phyloP scores from a whole-genome alignment of 2,797 vertebrate genomes.

The Mormyrops boulengeri region DNA sequence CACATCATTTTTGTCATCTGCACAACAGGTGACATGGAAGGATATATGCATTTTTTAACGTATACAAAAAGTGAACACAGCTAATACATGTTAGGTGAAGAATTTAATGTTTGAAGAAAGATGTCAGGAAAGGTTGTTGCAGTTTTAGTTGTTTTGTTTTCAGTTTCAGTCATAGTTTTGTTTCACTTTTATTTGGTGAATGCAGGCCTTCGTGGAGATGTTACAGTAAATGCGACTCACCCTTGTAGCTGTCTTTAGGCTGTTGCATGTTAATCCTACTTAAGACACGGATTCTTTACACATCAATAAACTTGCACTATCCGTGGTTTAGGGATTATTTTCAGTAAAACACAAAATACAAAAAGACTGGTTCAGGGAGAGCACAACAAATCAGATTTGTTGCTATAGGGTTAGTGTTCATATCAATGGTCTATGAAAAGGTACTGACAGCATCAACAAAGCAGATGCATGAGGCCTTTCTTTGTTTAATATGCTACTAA shows the following conservation, averaged over 20 bases:
- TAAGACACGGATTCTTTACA: neutral
- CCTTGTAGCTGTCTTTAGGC: neutral
- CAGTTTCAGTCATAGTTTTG: neutral
- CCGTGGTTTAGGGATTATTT: neutral
- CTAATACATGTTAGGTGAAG: neutral
- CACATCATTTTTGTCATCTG: neutral
- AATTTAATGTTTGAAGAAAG: neutral
- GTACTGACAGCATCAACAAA: neutral
- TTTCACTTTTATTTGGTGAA: neutral
- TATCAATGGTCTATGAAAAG: neutral
- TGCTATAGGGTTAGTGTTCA: neutral
- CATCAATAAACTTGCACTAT: conserved; percentile 1
- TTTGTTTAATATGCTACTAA: neutral
- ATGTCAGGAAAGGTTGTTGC: neutral
- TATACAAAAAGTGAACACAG: neutral
- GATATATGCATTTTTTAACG: neutral
- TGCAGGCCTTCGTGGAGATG: neutral
- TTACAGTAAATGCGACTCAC: neutral
- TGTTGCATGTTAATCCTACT: neutral
- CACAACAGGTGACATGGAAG: neutral
- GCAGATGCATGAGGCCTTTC: neutral
- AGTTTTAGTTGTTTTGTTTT: neutral
- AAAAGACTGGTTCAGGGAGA: neutral
- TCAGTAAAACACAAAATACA: neutral
- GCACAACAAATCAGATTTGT: neutral